These are phyloP conservation scores for Lutraria lutraria DNA, from an alignment of 2,888 invertebrate species.

Conservation along the genomic window DNA sequence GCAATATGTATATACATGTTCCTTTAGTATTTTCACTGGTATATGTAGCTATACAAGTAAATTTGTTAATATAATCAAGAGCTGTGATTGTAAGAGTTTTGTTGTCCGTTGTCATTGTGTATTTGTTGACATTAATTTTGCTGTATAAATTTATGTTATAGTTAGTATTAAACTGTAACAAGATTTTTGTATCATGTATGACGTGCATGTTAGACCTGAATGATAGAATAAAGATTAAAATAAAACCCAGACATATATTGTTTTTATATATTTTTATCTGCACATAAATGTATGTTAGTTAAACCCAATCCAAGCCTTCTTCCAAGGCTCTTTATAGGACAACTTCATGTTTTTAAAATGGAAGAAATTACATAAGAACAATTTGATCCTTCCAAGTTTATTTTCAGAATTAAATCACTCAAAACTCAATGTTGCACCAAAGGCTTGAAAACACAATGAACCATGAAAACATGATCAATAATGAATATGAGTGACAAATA, in stretches of 20 bases:
- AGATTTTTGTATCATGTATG: constrained; percentile 9
- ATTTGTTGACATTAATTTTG: not conserved
- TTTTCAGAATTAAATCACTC: constrained; percentile 7
- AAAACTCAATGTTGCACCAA: constrained; percentile 4
- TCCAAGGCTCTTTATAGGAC: not conserved
- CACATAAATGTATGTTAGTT: too few relatives aligned
- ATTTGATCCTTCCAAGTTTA: not conserved
- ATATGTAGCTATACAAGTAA: not conserved
- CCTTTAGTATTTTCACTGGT: not conserved
- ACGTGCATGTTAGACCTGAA: constrained; percentile 15
- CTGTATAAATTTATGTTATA: constrained; percentile 9
- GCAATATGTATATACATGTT: constrained; percentile 5
- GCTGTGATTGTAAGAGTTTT: constrained; percentile 9
- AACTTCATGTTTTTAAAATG: not conserved
- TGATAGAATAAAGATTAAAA: constrained; percentile 5
- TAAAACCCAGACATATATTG: not conserved
- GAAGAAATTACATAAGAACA: not conserved
- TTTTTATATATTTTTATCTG: not conserved
- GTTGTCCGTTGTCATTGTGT: not conserved
- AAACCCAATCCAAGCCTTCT: too few relatives aligned
- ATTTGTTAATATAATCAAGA: constrained; percentile 14
- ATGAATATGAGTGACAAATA: not conserved
- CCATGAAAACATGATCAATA: not conserved
- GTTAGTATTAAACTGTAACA: not conserved
- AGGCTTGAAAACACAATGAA: not conserved